phyloP scores from a whole-genome alignment of 2,888 invertebrate species.

The Myopa testacea region DNA sequence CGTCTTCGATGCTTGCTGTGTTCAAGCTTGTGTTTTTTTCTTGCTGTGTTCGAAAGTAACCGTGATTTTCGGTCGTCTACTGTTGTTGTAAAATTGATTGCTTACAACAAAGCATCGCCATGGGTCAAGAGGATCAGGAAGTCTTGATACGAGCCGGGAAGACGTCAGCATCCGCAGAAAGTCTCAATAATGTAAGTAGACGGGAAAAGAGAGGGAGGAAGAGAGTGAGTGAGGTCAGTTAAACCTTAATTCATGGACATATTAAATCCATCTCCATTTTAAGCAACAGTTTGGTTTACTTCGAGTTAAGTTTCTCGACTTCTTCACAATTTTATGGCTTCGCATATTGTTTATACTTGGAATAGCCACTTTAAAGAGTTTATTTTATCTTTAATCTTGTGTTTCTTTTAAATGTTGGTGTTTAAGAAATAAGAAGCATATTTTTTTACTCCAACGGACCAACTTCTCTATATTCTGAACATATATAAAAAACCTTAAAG shows the following conservation, averaged over 20 bases:
- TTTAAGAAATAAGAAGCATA: no score
- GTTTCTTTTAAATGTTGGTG: no score
- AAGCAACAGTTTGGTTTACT: neutral
- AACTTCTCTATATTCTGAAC: neutral
- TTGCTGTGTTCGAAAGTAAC: neutral
- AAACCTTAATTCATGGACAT: no score
- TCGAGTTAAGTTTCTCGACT: neutral
- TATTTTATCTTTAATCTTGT: no score
- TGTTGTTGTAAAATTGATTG: neutral
- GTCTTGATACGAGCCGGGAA: slow-evolving; percentile 57
- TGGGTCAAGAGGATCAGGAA: slow-evolving; percentile 66
- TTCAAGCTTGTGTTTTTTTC: neutral
- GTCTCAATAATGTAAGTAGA: slow-evolving; percentile 58
- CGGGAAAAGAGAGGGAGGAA: neutral
- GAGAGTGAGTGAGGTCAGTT: no score
- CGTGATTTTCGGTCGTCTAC: no score
- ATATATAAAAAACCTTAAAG: neutral
- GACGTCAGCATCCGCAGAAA: slow-evolving; percentile 56
- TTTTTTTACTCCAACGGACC: no score
- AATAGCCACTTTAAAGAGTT: no score
- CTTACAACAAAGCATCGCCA: slow-evolving; percentile 36
- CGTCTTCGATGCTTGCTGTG: neutral
- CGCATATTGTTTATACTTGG: no score
- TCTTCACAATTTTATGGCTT: neutral
- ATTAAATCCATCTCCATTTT: neutral